Evolutionary conservation across 92 coral and sea anemone species (phyloP), one percentile per base, ranked within the genome.

Genomic region (Siderastrea radians): DNA sequence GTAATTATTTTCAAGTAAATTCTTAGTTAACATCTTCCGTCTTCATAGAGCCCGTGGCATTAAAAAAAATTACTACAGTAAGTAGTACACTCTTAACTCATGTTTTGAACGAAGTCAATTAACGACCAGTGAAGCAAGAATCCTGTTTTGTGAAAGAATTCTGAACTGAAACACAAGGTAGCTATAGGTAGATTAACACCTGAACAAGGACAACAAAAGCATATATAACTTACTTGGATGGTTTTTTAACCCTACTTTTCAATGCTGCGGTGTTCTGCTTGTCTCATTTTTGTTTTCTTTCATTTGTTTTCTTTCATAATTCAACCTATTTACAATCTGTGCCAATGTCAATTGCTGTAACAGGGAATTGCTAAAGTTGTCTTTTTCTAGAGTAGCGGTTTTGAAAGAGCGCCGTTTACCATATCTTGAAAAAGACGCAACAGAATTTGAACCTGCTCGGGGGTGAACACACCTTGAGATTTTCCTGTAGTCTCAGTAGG

Each of bases 381-480:
- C 46, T 54, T 53, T 7, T 68, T 7, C 14, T n/a, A 79, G 43
- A 45, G 72, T 26, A 1, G 45, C 53, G 79, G 63, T 49, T 83
- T 82, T 38, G 86, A 88, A 57, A 88, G 79, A 19, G 70, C 47
- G 2, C 62, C 64, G 7, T 46, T 8, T 3, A 68, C 61, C 91
- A 88, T 88, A 74, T 82, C 82, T 73, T 81, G 64, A 73, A 73
- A 88, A 5, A 88, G 66, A 53, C 38, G 17, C 16, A 72, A 15
- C 61, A 88, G n/a, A 43, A 17, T 50, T 10, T 81, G 49, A 4
- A 72, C 55, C 16, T 88, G 80, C 47, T 80, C n/a, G 49, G 14
- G n/a, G 6, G 16, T 51, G 60, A 88, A 88, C 16, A 58, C 44
- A 53, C 82, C 65, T 86, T 57, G 44, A 11, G 88, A 61, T 72